phyloP scores from a whole-genome alignment of 2,888 invertebrate genomes.

The Rhagonycha fulva region DNA sequence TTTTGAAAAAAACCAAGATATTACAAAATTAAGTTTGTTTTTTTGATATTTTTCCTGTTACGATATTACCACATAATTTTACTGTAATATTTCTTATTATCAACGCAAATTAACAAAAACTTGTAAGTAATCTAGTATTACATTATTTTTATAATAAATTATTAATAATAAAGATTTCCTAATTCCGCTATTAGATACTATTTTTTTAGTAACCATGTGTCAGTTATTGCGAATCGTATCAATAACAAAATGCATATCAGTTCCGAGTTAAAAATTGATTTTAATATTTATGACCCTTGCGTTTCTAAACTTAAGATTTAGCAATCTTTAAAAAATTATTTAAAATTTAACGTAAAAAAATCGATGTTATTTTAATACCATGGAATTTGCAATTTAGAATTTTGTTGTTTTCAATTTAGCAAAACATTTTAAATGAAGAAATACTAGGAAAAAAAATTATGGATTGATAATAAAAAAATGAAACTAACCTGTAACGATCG shows the following conservation, averaged over 20 bases:
- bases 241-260: background rate
- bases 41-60: no score
- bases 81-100: no score
- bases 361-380: background rate
- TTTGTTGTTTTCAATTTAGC: no score
- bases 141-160: background rate
- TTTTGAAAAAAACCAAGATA: no score
- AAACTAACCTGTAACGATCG: slow-evolving; percentile 81
- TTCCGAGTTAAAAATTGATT: background rate
- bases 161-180: background rate
- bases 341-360: background rate
- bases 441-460: no score
- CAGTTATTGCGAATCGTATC: background rate
- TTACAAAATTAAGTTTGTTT: no score
- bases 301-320: background rate
- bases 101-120: no score
- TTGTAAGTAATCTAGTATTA: background rate
- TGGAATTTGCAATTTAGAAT: background rate
- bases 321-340: background rate
- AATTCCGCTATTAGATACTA: no score
- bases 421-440: background rate
- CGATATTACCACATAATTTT: no score
- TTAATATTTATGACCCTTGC: background rate
- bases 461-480: background rate
- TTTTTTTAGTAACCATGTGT: background rate